Conservation (phyloP, 2,888 invertebrate species). For the Eristalinus sepulchralis region DNA sequence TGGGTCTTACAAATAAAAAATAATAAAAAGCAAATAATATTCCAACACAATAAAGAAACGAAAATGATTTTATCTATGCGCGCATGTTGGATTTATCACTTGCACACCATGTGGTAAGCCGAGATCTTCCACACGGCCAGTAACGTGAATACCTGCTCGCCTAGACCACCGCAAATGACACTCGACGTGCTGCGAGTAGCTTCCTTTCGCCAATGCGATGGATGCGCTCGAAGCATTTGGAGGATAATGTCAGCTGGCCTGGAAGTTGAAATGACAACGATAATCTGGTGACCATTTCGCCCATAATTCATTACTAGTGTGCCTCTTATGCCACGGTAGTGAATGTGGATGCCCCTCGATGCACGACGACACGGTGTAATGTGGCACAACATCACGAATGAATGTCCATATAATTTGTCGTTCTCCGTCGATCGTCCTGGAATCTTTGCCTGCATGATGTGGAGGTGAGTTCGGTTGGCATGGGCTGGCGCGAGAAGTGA, state of each 20-base stretch:
- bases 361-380: constrained; percentile 58
- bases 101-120: constrained; percentile 65
- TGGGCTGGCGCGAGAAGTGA: constrained; percentile 53
- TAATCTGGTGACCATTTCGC: constrained; percentile 68
- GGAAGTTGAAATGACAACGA: constrained; percentile 69
- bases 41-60: constrained; percentile 57
- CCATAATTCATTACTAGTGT: constrained; percentile 65
- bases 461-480: constrained; percentile 29
- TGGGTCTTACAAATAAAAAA: constrained; percentile 57
- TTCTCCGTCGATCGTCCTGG: constrained; percentile 22
- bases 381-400: constrained; percentile 69
- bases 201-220: constrained; percentile 34
- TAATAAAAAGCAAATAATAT: constrained; percentile 52
- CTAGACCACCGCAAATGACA: constrained; percentile 40
- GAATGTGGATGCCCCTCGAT: constrained; percentile 30
- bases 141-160: constrained; percentile 13
- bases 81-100: constrained; percentile 62
- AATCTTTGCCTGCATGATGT: constrained; percentile 61
- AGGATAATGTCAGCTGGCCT: constrained; percentile 66
- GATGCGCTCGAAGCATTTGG: constrained; percentile 51
- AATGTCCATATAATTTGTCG: constrained; percentile 66
- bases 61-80: constrained; percentile 60
- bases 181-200: constrained; percentile 24
- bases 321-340: constrained; percentile 55
- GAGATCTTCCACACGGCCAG: constrained; percentile 27